Base-by-base conservation (phyloP, 2,113 vertebrate genomes). In the Eulacestoma nigropectus region DNA sequence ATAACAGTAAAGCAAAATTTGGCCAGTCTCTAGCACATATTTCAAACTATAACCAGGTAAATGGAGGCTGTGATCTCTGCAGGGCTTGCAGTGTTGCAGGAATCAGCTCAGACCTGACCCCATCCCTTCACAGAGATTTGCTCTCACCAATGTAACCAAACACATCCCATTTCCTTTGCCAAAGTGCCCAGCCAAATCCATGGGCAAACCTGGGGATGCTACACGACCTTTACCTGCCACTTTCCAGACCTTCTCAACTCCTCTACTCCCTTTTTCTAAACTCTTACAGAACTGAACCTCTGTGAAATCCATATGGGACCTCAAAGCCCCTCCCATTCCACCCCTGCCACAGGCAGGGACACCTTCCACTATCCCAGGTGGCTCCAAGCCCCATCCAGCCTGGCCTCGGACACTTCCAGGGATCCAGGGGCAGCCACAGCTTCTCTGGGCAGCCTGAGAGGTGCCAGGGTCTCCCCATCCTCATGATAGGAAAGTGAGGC, bases 321-420 rank as follows among this genome's bases (percentile, higher is more conserved):
- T 17, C 23, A 46, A 12, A 41, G 23, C 10, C 4, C 60, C 46
- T 3, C 50, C 47, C n/a, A 39, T 9, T 1, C 37, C 72, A 22
- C 7, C 39, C 44, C 63, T 37, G 53, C 63, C 73, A 7, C 4
- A 47, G 33, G 41, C 75, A 87, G 56, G 49, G 56, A 55, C 67
- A 26, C 41, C n/a, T 41, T 6, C 56, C 65, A 23, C n/a, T 4
- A 0, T 2, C 32, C 52, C 68, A 81, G 59, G 10, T 0, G 16
- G 57, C 49, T 56, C 76, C 42, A 2, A 86, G 72, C 35, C 41
- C 81, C 3, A 0, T 53, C 33, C 22, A 60, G 1, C 49, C 76
- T 37, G 32, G 35, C 32, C 85, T 50, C 3, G 76, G 59, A 1
- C 77, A 44, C 35, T 73, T 4, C 35, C 76, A 65, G 49, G 49